phyloP scores from a whole-genome alignment of 1,140 invertebrate genomes.

The Tribolium castaneum region DNA sequence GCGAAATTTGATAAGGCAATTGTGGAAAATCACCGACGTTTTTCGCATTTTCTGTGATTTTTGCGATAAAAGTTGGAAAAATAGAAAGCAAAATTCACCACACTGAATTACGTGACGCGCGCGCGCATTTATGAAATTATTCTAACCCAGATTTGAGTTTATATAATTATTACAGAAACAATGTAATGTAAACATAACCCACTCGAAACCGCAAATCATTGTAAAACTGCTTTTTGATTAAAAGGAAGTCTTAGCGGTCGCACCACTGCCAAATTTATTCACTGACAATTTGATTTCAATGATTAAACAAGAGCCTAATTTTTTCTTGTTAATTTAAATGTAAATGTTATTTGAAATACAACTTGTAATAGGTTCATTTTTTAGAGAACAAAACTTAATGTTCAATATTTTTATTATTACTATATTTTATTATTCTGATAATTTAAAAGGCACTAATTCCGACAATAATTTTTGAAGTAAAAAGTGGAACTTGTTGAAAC shows the following conservation, averaged over 20 bases:
- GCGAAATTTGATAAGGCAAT: not conserved
- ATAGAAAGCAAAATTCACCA: not conserved
- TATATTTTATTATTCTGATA: no score
- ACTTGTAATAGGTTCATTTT: no score
- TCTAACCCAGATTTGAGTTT: constrained; percentile 22
- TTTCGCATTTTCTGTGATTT: not conserved
- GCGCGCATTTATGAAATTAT: constrained; percentile 3
- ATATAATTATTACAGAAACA: constrained; percentile 29
- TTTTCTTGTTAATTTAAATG: no score
- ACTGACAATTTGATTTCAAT: no score
- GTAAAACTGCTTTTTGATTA: not conserved
- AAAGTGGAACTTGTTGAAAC: no score
- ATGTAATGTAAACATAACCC: not conserved
- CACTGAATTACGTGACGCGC: not conserved
- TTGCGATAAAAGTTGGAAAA: not conserved
- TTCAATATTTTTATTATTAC: no score
- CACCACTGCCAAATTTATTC: not conserved
- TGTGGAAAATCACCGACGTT: not conserved
- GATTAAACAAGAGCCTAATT: no score
- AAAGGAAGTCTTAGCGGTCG: not conserved
- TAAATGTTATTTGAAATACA: no score
- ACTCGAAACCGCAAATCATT: not conserved
- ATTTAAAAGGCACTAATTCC: no score
- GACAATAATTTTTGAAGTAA: no score
- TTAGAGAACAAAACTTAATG: no score